phyloP scores from a whole-genome alignment of 2,113 vertebrate genomes.

The Merops nubicus region DNA sequence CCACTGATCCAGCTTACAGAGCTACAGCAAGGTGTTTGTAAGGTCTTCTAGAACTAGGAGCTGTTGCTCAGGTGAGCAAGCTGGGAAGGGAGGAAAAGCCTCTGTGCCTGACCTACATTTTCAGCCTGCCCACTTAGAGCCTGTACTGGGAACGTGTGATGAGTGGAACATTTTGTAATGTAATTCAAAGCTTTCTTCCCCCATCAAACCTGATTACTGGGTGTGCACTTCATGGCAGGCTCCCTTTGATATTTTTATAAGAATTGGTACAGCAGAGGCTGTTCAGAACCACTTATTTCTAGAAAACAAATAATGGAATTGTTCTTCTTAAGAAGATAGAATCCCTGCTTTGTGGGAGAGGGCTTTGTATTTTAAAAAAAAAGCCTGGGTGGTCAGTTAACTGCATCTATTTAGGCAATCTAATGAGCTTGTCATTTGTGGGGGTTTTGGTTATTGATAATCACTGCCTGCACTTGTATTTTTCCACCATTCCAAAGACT shows the following conservation, averaged over 20 bases:
- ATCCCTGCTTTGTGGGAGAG: too few species aligned
- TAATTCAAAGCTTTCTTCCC: not conserved
- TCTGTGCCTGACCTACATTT: not conserved
- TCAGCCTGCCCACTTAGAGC: not conserved
- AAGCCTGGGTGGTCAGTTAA: not conserved
- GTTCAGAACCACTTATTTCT: not conserved
- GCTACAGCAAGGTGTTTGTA: too few species aligned
- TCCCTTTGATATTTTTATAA: not conserved
- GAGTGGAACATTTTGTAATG: not conserved
- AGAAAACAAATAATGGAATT: rapidly evolving
- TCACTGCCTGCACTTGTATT: not conserved
- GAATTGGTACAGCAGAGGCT: not conserved
- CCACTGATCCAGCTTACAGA: too few species aligned
- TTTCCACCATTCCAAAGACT: not conserved
- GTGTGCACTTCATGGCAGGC: not conserved
- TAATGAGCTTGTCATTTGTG: not conserved
- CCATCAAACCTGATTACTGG: not conserved
- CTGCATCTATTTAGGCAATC: not conserved
- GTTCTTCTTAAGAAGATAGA: not conserved
- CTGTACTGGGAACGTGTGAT: rapidly evolving
- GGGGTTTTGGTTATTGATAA: not conserved
- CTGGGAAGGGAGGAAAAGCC: not conserved
- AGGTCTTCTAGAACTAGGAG: too few species aligned
- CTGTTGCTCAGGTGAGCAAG: not conserved
- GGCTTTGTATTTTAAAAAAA: not conserved